Conservation (phyloP, 2,113 vertebrate genomes). For the Neotragus pygmaeus region DNA sequence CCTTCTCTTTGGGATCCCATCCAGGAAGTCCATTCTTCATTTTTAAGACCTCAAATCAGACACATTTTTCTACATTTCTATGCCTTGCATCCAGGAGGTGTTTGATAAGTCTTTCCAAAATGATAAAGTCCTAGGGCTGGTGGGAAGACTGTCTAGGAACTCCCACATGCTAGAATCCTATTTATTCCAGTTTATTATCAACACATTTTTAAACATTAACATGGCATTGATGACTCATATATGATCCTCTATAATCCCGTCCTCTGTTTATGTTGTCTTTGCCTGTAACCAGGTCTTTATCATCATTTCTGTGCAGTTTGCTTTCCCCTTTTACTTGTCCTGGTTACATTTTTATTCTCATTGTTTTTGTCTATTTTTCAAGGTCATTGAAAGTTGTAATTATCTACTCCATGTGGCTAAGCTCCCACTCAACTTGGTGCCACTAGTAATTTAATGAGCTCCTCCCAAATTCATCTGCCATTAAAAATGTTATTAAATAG, state of each 20-base stretch:
- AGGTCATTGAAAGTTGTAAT: conserved; percentile 34
- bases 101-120: conserved; percentile 61
- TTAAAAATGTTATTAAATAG: conserved; percentile 42
- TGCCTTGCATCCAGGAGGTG: conserved; percentile 35
- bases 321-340: neutral
- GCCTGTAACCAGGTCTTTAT: conserved; percentile 43
- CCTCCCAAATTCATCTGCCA: conserved; percentile 20
- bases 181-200: conserved; percentile 52
- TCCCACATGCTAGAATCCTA: conserved; percentile 35
- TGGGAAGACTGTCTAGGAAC: conserved; percentile 44
- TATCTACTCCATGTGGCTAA: conserved; percentile 33
- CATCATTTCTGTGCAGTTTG: neutral
- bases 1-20: conserved; percentile 43
- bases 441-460: conserved; percentile 23
- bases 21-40: conserved; percentile 49
- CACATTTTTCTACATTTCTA: conserved; percentile 40
- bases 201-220: conserved; percentile 35
- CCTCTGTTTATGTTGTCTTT: conserved; percentile 48
- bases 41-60: conserved; percentile 53
- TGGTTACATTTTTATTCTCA: conserved; percentile 26
- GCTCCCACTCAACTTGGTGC: neutral
- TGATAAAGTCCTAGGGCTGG: conserved; percentile 37
- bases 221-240: conserved; percentile 28
- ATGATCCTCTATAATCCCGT: conserved; percentile 8
- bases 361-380: conserved; percentile 60